Percentiles rank a stretch among this genome's conserved stretches.
Conservation (phyloP, 2,888 invertebrate genomes). For the Drosophila neotestacea region DNA sequence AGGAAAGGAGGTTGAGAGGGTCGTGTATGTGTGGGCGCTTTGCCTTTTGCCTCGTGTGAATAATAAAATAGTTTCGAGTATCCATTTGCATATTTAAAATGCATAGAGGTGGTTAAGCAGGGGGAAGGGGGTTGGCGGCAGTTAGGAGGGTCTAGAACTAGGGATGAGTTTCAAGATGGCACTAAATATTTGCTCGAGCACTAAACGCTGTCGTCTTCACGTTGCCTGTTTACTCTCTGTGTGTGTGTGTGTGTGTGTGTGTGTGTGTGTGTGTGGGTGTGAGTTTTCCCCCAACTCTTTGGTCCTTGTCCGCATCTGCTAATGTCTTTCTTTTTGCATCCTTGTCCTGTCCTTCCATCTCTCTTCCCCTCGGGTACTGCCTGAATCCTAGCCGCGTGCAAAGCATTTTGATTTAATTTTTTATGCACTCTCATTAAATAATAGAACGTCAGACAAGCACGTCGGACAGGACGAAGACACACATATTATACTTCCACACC, state of each 20-base stretch:
- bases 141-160: neutral
- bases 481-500: constrained; percentile 9
- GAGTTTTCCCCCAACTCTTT: constrained; percentile 26
- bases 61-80: constrained; percentile 74
- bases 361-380: neutral
- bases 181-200: constrained; percentile 59
- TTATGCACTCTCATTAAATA: constrained; percentile 69
- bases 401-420: constrained; percentile 65
- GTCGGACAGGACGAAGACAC: constrained; percentile 20
- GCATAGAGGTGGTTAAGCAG: constrained; percentile 13
- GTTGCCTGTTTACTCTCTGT: constrained; percentile 5
- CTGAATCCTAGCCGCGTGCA: constrained; percentile 28
- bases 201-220: constrained; percentile 40
- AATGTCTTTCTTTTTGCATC: constrained; percentile 46
- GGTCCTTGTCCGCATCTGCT: constrained; percentile 40
- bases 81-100: constrained; percentile 76
- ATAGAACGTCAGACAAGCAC: constrained; percentile 32
- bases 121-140: neutral
- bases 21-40: constrained; percentile 8
- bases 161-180: constrained; percentile 31
- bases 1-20: neutral
- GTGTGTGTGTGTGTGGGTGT: constrained; percentile 8
- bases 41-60: constrained; percentile 60
- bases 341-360: neutral
- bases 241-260: constrained; percentile 12